phyloP scores from a whole-genome alignment of 2,113 vertebrate species.

The Falco punctatus region DNA sequence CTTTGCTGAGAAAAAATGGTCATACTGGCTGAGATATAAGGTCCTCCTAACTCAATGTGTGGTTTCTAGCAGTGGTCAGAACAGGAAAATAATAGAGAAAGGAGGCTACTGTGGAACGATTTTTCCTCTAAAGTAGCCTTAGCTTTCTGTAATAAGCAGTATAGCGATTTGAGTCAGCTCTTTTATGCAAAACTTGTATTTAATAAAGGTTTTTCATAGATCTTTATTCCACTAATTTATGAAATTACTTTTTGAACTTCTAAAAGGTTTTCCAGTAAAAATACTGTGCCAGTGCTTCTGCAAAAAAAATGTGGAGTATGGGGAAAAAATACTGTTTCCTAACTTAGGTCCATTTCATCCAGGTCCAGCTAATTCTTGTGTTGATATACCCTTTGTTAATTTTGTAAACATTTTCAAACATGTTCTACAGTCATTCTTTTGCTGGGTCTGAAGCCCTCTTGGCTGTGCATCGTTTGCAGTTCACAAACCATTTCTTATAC shows the following conservation, averaged over 20 bases:
- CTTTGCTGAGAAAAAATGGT: background rate
- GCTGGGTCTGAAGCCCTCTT: background rate
- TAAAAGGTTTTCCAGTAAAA: background rate
- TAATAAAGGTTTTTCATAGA: background rate
- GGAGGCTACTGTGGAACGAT: background rate
- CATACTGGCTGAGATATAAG: background rate
- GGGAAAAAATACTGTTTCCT: background rate
- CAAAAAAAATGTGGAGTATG: background rate
- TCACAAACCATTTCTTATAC: background rate
- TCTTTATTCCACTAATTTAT: background rate
- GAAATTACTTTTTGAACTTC: background rate
- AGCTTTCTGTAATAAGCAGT: background rate
- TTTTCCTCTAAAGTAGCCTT: background rate
- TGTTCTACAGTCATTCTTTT: background rate
- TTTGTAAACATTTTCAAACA: background rate
- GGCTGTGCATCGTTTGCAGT: rapidly evolving
- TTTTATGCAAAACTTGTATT: background rate
- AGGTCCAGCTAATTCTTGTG: background rate
- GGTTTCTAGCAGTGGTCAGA: background rate
- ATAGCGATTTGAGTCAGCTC: background rate
- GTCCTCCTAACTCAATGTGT: background rate
- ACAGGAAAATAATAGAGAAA: background rate
- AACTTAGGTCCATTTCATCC: background rate
- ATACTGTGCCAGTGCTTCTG: background rate
- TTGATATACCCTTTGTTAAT: background rate